Evolutionary conservation across 1,140 invertebrate species (phyloP), one percentile per base, ranked within the genome.

Genomic region (Drosophila seguyi): DNA sequence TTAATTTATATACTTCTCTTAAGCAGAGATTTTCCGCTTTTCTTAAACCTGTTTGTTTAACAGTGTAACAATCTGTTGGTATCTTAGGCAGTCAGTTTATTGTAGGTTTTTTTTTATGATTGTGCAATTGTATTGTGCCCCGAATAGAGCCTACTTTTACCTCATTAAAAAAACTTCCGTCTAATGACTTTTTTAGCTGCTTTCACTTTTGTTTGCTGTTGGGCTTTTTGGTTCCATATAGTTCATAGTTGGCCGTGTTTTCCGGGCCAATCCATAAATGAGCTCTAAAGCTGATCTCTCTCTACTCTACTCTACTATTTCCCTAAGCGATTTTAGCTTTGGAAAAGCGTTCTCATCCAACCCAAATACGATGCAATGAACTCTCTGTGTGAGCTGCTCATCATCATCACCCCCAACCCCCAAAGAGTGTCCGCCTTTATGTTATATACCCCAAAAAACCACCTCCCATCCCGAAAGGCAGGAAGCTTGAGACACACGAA

Each of bases 351-450:
- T 68, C 29, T 29, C 60, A 66, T 67, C 59, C 59, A 85, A 75
- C 62, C 84, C 67, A 88, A 83, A 88, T 80, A 52, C 67, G 79
- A 88, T 79, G 62, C 79, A 77, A 83, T 83, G 84, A 87, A 88
- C 83, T 83, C 50, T 58, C 83, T 83, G 47, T 58, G 45, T 58
- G 27, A 18, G 27, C 36, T 25, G 44, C n/a, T 18, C 45, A 31
- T 16, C 22, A 34, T 44, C 42, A 44, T 39, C 68, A 61, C 47
- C 60, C 48, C 60, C 48, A 52, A 38, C 25, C 72, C 56, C 27
- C 10, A 59, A 63, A 27, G 58, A 27, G n/a, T n/a, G 62, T 36
- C 22, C 36, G 18, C 20, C 20, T 57, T 59, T 63, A 53, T 53
- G 50, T 18, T 22, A 53, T 34, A 52, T 53, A 31, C 16, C 39